Base-by-base conservation (phyloP, 2,888 invertebrate genomes). In the Heliconius ethilla region DNA sequence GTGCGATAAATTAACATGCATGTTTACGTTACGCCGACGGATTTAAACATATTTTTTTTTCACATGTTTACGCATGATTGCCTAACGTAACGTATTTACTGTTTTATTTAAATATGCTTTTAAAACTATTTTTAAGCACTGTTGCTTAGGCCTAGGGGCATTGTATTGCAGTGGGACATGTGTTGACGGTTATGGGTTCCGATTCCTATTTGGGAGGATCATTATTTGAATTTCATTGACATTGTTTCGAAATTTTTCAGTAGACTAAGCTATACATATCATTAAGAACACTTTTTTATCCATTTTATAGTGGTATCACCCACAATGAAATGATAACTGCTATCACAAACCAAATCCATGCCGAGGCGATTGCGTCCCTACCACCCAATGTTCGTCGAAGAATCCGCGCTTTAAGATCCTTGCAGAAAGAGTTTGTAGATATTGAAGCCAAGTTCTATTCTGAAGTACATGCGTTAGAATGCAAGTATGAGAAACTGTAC, bases 401-500 rank as follows among this genome's bases (percentile, higher is more conserved):
- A 89, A 95, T 98, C 83, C 97, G 97, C 87, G 97, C 98, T 0
- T 93, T 99, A 77, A 98, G 99, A 88, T 97, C 97, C 82, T 91
- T 99, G 3, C 99, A 99, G 90, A 95, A 97, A 85, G 96, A 97
- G 85, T 96, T 97, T 72, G 97, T 97, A 10, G 96, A 98, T 86
- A 95, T 99, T 77, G 99, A 99, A 91, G 97, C 98, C 0, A 96
- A 98, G 87, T 99, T 99, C 93, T 99, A 99, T 91, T 96, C 97
- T 86, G 98, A 99, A 87, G 97, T 99, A 65, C 99, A 99, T 88
- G 96, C 96, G 33, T 95, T 99, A 75, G 99, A 99, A 93, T 97
- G 97, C 94, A 97, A 97, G 91, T 99, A 98, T 90, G 97, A 97
- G 87, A 95, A 96, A 83, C 92, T 97, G 83, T 98, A 97, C 91